Base-by-base conservation (phyloP, 2,113 vertebrate species). In the Trochalopteron elliotii region DNA sequence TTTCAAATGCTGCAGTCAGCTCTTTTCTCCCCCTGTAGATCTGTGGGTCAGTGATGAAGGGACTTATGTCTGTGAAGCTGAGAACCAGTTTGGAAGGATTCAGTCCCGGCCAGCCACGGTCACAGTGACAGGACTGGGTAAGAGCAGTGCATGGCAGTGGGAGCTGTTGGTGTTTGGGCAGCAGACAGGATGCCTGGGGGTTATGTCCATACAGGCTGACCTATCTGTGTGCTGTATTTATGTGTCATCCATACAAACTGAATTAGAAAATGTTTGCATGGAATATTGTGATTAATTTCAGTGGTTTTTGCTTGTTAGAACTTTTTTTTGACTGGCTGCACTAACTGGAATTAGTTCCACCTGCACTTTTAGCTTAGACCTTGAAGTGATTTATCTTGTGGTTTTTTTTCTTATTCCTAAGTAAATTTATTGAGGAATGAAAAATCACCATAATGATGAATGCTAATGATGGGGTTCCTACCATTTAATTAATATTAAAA, bases 111-210 rank as follows among this genome's bases (percentile, higher is more conserved):
- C 95, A 35, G 98, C 98, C 71, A 98, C 86, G 1, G 13, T 99
- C 84, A 99, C 98, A 49, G 98, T 99, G 44, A 99, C 99, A 22
- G 99, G 99, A 97, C 97, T 99, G 65, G 99, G 99, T 99, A 98
- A 98, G 98, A 44, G 16, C 35, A 67, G 18, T 49, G 77, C 39
- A 5, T 11, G 37, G 57, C 37, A 35, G 28, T 14, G 60, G 30
- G 2, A 6, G 9, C 39, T 30, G 9, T 18, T 74, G 68, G 20
- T 53, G 40, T 57, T 49, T 40, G 35, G 42, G 24, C 39, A 47
- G 42, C 60, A 75, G 4, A 8, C 4, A 19, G 30, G 9, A 15
- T 71, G 47, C 37, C 57, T 68, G 33, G 33, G 27, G 22, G 3
- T 67, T 50, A 4, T 35, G 21, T 47, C n/a, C 2, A 4, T 31